Evolutionary conservation across 2,113 vertebrate species (phyloP).

Genomic region (Zingel zingel): DNA sequence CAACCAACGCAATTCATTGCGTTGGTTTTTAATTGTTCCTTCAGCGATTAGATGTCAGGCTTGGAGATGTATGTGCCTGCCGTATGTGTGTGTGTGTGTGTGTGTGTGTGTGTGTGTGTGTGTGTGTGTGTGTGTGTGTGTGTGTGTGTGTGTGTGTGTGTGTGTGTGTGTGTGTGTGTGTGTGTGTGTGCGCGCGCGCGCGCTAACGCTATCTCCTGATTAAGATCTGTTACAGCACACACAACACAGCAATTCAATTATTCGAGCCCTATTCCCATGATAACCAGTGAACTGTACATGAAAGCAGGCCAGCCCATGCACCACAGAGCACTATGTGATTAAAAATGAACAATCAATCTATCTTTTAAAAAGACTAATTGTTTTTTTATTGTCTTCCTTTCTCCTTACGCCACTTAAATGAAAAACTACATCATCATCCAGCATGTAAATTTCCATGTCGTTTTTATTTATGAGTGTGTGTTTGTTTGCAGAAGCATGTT

Average conservation of each 20-base stretch:
- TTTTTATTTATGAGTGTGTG: background rate
- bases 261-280: slow-evolving; percentile 37
- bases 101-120: too few species aligned
- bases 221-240: slow-evolving; percentile 64
- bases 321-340: slow-evolving; percentile 14
- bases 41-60: slow-evolving; percentile 33
- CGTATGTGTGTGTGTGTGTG: background rate
- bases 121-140: background rate
- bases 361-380: slow-evolving; percentile 48
- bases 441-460: background rate
- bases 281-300: slow-evolving; percentile 54
- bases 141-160: slow-evolving; percentile 9
- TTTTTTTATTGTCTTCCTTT: slow-evolving; percentile 1
- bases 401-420: background rate
- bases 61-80: slow-evolving; percentile 33
- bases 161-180: too few species aligned
- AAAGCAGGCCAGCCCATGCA: slow-evolving; percentile 35
- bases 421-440: slow-evolving; percentile 9
- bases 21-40: slow-evolving; percentile 38
- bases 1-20: background rate
- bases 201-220: slow-evolving; percentile 51
- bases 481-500: slow-evolving; percentile 23
- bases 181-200: background rate
- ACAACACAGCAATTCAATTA: slow-evolving; percentile 71
- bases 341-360: slow-evolving; percentile 63